Conservation (phyloP, 1,140 invertebrate species). For the Ganaspis sp. region DNA sequence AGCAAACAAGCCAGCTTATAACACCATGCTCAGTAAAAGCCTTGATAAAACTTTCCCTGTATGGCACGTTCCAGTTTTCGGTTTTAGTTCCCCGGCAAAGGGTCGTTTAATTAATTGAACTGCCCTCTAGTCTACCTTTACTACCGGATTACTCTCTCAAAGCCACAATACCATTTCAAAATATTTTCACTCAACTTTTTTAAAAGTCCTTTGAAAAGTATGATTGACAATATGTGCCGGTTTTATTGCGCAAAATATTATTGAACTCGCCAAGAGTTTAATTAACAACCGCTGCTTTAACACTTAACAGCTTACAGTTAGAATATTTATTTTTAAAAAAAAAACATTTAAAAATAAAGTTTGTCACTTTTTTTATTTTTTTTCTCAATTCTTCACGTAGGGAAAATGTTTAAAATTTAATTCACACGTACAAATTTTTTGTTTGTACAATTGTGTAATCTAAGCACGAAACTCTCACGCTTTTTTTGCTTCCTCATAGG, state of each 20-base stretch:
- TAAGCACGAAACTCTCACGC: no score
- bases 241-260: not conserved
- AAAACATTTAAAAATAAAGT: no score
- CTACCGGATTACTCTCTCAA: not conserved
- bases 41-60: constrained; percentile 11
- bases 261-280: no score
- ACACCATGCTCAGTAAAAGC: not conserved
- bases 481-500: no score
- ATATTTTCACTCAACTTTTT: constrained; percentile 15
- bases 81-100: not conserved
- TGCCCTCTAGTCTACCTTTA: constrained; percentile 14
- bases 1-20: constrained; percentile 17
- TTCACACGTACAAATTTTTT: no score
- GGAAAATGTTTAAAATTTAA: no score
- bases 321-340: no score
- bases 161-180: not conserved
- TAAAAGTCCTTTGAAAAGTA: not conserved
- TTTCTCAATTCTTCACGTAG: not conserved
- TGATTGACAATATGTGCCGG: not conserved
- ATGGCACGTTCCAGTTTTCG: constrained; percentile 3
- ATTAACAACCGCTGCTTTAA: no score
- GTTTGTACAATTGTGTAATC: no score
- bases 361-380: not conserved
- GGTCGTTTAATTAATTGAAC: constrained; percentile 25
- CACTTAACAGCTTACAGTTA: no score